These are phyloP conservation scores for Pyrocoelia pectoralis DNA, from an alignment of 2,888 invertebrate genomes.

Conservation along the genomic window DNA sequence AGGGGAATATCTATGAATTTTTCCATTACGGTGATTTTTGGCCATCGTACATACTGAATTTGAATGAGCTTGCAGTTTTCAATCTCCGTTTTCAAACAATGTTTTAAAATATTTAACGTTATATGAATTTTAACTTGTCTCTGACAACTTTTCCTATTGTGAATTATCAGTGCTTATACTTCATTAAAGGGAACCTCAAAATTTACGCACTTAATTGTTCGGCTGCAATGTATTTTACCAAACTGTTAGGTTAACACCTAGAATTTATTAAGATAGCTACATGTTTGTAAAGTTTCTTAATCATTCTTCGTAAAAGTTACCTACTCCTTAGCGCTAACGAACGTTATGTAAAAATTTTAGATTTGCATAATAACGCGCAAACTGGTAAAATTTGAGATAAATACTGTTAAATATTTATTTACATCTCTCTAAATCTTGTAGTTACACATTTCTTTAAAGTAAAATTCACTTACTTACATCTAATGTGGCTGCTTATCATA, in stretches of 20 bases:
- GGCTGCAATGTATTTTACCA: too few relatives aligned
- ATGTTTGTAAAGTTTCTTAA: too few relatives aligned
- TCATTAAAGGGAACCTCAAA: too few relatives aligned
- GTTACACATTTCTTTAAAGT: too few relatives aligned
- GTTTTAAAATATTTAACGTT: constrained; percentile 28
- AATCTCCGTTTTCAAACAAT: constrained; percentile 43
- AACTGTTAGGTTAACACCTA: too few relatives aligned
- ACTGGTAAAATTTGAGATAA: neutral
- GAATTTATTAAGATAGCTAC: too few relatives aligned
- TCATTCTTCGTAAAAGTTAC: too few relatives aligned
- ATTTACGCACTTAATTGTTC: too few relatives aligned
- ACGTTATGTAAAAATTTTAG: neutral
- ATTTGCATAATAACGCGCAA: neutral
- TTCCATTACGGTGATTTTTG: constrained; percentile 47
- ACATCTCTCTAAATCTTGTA: neutral
- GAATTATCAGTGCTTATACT: too few relatives aligned
- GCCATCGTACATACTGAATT: constrained; percentile 44
- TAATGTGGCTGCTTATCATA: too few relatives aligned
- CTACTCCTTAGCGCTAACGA: too few relatives aligned
- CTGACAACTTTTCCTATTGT: neutral
- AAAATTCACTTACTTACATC: too few relatives aligned
- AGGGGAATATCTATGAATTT: constrained; percentile 44
- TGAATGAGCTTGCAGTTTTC: constrained; percentile 48
- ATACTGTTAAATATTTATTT: neutral
- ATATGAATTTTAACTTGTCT: constrained; percentile 21